Base-by-base conservation (phyloP, 2,888 invertebrate species). In the Pedicia rivosa region DNA sequence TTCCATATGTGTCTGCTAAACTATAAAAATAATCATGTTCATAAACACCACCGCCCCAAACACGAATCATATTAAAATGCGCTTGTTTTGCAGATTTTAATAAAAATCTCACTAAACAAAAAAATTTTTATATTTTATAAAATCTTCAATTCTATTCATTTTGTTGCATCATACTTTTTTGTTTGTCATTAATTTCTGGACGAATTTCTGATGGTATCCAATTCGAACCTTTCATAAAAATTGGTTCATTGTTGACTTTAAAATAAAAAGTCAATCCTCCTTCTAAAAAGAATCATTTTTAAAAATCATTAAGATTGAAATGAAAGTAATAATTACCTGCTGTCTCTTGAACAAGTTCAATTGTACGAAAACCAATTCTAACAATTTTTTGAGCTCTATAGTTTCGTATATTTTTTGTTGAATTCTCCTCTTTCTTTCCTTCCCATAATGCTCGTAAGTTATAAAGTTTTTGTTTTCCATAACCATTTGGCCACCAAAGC, bases 21-120 rank as follows among this genome's bases (percentile, higher is more conserved):
- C 77, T 66, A 56, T 97, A 98, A 59, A 97, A 94, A 39, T 72
- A 68, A 46, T 94, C 84, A 0, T 79, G 76, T 54, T 95, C 95
- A 51, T 95, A 98, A 1, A 88, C 64, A 0, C 94, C 97, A n/a
- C 97, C 97, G 17, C 97, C 97, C 97, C 97, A 98, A 2, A 97
- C 84, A n/a, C 97, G 68, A 10, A 97, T 61, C 77, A 88, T 86
- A 50, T 87, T 84, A 83, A 92, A 90, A 53, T 94, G 74, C 0
- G 78, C 75, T 7, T 77, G 72, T 45, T 70, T 72, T 1, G 79
- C 79, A 0, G 83, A 74, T 36, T 58, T 52, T 25, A 94, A 55
- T 2, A 91, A 62, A 43, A 69, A 59, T 22, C 68, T 60, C 36
- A 86, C 70, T 63, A 17, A 30, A 6, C 17, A n/a, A n/a, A n/a